Base-by-base conservation (phyloP, 2,797 vertebrate species). In the Prionace glauca region DNA sequence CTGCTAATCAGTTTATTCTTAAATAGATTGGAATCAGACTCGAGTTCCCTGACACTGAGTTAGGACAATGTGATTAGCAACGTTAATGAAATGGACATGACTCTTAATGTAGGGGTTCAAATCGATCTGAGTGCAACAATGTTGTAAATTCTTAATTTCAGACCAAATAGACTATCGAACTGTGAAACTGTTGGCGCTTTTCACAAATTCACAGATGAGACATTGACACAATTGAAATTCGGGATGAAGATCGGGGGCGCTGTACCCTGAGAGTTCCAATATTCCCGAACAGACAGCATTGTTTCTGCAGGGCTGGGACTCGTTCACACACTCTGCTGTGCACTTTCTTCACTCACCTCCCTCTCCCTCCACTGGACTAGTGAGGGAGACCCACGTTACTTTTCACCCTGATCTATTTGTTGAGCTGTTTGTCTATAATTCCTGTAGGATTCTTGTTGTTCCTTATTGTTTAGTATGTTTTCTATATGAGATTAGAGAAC, bases 21-120 rank as follows among this genome's bases (percentile, higher is more conserved):
- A 92, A 92, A 92, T 41, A 41, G n/a, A n/a, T 92, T 92, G 90
- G 62, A 91, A 91, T 91, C 62, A 65, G 62, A 91, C 14, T n/a
- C 8, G 60, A 67, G 8, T 18, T 67, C 36, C 67, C 67, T 24
- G 90, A 67, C 65, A 69, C n/a, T 41, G n/a, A 69, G 65, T 92
- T 92, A 41, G 20, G 36, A 12, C 10, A 67, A 29, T 90, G 26
- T 62, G 87, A 92, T 12, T 69, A n/a, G 10, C 65, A 69, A 22
- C 36, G 10, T 92, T 20, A 92, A 36, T n/a, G 41, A 92, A 69
- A 69, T 22, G 41, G 36, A 67, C 24, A 24, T 41, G n/a, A 90
- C 36, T 90, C 56, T 20, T 32, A n/a, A 20, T 16, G 14, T 0
- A 90, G 60, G 90, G 41, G 36, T 41, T 10, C 20, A 12, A 3